These are phyloP conservation scores for Falco cherrug DNA, from an alignment of 2,797 vertebrate species.

Conservation along the genomic window DNA sequence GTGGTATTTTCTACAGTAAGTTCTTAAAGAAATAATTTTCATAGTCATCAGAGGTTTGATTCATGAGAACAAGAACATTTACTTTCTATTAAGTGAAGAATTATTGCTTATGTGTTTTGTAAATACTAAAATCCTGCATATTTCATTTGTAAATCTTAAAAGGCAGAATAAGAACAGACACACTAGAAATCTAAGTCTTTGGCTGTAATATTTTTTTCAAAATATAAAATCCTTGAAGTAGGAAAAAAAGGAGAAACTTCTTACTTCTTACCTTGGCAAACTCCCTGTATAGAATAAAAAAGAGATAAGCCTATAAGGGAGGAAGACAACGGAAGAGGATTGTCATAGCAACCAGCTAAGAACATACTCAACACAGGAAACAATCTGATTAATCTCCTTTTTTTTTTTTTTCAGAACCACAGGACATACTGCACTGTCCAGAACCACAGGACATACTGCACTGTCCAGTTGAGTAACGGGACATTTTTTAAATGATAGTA, in stretches of 20 bases:
- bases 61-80: neutral
- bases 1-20: neutral
- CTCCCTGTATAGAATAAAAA: constrained; percentile 61
- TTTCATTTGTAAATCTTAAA: neutral
- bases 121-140: neutral
- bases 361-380: constrained; percentile 55
- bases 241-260: constrained; percentile 12
- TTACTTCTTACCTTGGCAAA: constrained; percentile 52
- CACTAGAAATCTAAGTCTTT: constrained; percentile 16
- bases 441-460: constrained; percentile 36
- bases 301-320: constrained; percentile 41
- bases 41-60: neutral
- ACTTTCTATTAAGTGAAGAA: neutral
- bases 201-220: neutral
- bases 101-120: neutral
- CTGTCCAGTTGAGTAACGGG: neutral
- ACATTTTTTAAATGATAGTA: neutral
- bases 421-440: constrained; percentile 27
- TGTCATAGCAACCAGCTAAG: constrained; percentile 75
- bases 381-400: constrained; percentile 58
- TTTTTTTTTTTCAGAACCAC: constrained; percentile 15
- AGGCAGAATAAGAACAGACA: neutral
- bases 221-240: constrained; percentile 21
- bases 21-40: neutral
- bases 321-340: constrained; percentile 32